Percentiles rank a stretch among this genome's conserved stretches.
These are phyloP conservation scores for Hemibagrus wyckioides DNA, from an alignment of 2,113 vertebrate genomes.

Conservation along the genomic window DNA sequence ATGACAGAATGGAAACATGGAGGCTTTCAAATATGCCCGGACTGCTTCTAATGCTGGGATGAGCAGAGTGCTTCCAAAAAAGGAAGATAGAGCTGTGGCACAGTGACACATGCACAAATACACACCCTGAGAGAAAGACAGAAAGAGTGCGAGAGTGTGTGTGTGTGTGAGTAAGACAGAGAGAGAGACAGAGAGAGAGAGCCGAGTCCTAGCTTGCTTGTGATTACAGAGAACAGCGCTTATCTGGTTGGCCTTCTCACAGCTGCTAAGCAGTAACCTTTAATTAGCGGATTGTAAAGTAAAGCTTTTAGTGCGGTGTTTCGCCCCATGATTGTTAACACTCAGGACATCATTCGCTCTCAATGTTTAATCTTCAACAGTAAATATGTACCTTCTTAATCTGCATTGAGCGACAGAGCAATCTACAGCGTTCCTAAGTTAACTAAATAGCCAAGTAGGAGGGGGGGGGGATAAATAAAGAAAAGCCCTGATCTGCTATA, in stretches of 20 bases:
- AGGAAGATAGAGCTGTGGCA: conserved; percentile 49
- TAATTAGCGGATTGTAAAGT: conserved; percentile 36
- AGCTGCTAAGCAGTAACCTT: conserved; percentile 20
- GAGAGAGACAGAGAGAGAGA: neutral
- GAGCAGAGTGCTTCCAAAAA: conserved; percentile 50
- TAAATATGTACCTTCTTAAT: neutral
- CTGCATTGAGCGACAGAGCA: neutral
- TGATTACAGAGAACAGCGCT: conserved; percentile 10
- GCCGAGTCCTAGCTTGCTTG: neutral
- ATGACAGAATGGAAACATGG: conserved; percentile 43
- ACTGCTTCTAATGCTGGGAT: conserved; percentile 32
- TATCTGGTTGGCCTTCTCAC: conserved; percentile 29
- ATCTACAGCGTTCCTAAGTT: neutral
- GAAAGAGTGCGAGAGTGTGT: neutral
- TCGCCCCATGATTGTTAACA: conserved; percentile 11
- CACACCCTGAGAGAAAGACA: neutral
- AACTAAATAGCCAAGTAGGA: neutral
- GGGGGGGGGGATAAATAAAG: too few species aligned
- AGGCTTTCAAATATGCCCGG: conserved; percentile 36
- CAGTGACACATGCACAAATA: neutral
- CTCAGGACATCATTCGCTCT: neutral
- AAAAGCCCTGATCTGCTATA: neutral
- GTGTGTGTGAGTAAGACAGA: too few species aligned
- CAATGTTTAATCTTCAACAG: conserved; percentile 1
- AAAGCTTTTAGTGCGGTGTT: conserved; percentile 9